Evolutionary conservation across 2,888 invertebrate species (phyloP).

Genomic region (Drosophila nr. fundita): DNA sequence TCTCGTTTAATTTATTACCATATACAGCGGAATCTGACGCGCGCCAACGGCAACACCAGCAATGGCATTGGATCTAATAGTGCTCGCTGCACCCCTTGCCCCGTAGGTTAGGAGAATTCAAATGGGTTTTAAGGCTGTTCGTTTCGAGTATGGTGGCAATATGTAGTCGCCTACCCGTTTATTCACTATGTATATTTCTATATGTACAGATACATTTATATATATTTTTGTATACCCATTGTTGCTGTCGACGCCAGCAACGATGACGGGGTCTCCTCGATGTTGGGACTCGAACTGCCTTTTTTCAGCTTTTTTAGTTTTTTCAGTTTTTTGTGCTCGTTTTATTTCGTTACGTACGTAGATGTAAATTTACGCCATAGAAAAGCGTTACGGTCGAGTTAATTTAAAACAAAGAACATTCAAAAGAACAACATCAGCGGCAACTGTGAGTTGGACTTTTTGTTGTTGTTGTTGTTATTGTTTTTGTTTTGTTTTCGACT

Average conservation of each 20-base stretch:
- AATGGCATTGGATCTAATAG: constrained; percentile 60
- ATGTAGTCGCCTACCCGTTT: constrained; percentile 23
- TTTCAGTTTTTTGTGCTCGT: constrained; percentile 46
- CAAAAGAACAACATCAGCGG: constrained; percentile 81
- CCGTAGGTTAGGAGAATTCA: constrained; percentile 48
- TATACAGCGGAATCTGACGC: constrained; percentile 78
- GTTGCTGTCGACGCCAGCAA: constrained; percentile 62
- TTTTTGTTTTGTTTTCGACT: constrained; percentile 29
- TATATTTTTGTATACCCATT: constrained; percentile 52
- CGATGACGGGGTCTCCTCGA: constrained; percentile 70
- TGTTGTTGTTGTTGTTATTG: constrained; percentile 40
- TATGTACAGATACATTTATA: constrained; percentile 12
- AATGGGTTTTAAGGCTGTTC: constrained; percentile 54
- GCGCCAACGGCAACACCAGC: constrained; percentile 70
- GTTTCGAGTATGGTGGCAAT: constrained; percentile 4
- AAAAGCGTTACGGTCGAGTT: constrained; percentile 85
- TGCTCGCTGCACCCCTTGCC: constrained; percentile 20
- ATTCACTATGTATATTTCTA: constrained; percentile 24
- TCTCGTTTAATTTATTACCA: constrained; percentile 82
- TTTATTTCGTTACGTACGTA: constrained; percentile 77
- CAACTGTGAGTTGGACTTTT: constrained; percentile 66
- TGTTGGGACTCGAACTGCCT: constrained; percentile 59
- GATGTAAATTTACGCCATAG: constrained; percentile 84
- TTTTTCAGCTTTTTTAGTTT: constrained; percentile 28
- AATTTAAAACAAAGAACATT: constrained; percentile 84